Percentiles rank a stretch among this genome's conserved stretches.
phyloP scores from a whole-genome alignment of 1,140 invertebrate genomes.

The Drosophila lacteicornis region DNA sequence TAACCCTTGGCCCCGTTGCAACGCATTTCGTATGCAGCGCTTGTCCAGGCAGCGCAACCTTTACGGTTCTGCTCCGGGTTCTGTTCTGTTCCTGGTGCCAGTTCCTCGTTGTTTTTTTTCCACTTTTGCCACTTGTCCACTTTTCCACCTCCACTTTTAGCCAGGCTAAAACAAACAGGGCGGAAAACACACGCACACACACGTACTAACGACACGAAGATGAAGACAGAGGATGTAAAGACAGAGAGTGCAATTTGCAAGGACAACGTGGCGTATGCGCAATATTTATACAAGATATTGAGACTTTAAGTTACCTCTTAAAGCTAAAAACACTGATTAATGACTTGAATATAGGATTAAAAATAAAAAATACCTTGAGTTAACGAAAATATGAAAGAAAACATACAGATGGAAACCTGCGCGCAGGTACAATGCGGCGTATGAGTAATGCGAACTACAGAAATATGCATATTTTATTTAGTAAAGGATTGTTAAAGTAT shows the following conservation, averaged over 20 bases:
- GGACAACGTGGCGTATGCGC: conserved; percentile 53
- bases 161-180: conserved; percentile 30
- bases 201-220: conserved; percentile 12
- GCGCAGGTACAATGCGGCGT: background rate
- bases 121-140: conserved; percentile 11
- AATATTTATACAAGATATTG: conserved; percentile 1
- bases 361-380: background rate
- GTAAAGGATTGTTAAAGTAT: background rate
- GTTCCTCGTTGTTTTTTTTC: conserved; percentile 14
- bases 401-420: background rate
- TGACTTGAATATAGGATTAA: background rate
- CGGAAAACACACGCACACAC: conserved; percentile 10
- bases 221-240: conserved; percentile 4
- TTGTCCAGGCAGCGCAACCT: conserved; percentile 63
- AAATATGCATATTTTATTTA: background rate
- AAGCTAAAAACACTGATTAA: background rate
- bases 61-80: conserved; percentile 23
- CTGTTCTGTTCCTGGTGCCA: conserved; percentile 11
- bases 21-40: conserved; percentile 70
- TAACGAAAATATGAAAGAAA: background rate
- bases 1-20: conserved; percentile 43
- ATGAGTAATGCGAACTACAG: background rate
- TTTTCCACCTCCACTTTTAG: conserved; percentile 46
- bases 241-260: conserved; percentile 41
- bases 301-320: background rate